These are phyloP conservation scores for Speoplatyrhinus poulsoni DNA, from an alignment of 2,113 vertebrate genomes.

Conservation along the genomic window DNA sequence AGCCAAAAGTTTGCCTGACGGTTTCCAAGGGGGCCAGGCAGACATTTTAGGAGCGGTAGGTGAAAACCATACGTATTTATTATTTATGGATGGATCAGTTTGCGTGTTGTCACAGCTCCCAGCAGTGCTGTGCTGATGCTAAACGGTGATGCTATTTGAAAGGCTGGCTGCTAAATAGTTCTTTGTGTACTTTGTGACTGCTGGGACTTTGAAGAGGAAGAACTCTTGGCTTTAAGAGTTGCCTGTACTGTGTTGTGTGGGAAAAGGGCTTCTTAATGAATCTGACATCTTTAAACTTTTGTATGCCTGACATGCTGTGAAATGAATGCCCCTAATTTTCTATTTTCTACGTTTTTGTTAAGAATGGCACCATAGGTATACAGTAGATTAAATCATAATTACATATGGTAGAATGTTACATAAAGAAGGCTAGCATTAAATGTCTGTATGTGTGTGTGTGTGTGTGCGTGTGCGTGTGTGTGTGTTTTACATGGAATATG, in stretches of 20 bases:
- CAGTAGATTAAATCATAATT: background rate
- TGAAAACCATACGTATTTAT: constrained; percentile 82
- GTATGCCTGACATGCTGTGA: constrained; percentile 8
- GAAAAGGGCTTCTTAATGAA: constrained; percentile 52
- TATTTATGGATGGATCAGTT: constrained; percentile 80
- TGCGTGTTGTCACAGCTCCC: constrained; percentile 79
- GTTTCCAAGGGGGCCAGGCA: constrained; percentile 79
- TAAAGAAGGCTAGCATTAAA: background rate
- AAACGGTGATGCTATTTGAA: constrained; percentile 82
- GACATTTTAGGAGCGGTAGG: constrained; percentile 84
- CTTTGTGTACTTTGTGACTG: constrained; percentile 80
- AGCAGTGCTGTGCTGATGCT: constrained; percentile 75
- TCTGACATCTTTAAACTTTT: constrained; percentile 66
- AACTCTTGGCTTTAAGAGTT: constrained; percentile 69
- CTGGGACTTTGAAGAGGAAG: constrained; percentile 78
- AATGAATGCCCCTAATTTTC: constrained; percentile 27
- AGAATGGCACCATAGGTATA: background rate
- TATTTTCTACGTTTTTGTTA: constrained; percentile 29
- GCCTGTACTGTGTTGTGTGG: constrained; percentile 64
- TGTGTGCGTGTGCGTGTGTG: background rate
- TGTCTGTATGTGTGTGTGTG: background rate
- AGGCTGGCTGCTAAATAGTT: constrained; percentile 82
- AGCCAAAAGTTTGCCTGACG: constrained; percentile 81
- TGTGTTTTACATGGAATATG: background rate
- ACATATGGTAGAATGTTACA: background rate